Evolutionary conservation across 2,797 vertebrate genomes (phyloP), one percentile per base, ranked within the genome.

Genomic region (Gymnoscopelus microlampas): DNA sequence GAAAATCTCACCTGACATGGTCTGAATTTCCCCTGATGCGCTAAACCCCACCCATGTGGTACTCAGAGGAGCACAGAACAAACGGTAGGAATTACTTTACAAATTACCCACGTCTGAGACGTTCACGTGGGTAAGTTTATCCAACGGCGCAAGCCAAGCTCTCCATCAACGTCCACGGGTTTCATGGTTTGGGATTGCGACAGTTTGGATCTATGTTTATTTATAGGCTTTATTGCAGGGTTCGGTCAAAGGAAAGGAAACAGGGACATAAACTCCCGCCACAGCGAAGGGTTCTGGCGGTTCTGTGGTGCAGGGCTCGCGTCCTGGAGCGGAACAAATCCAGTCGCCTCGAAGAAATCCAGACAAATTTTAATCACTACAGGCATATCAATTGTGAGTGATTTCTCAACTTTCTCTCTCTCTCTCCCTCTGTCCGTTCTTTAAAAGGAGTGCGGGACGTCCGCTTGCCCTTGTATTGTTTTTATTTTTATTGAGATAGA

Each of bases 351-450:
- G 11, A 6, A 14, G 12, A 35, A 24, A 72, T 73, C 69, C 70
- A 68, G 81, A 63, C 65, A n/a, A 65, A 59, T 7, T 65, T 68
- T 81, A 79, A 82, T 88, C 72, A 73, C 56, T 32, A 66, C 68
- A 58, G 71, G 80, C 77, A 76, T 66, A 56, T 83, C 80, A 71
- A 24, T 72, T 72, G 66, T 26, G 4, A 5, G 80, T 73, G 70
- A 83, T 85, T 76, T 61, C 53, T 4, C 81, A 67, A 71, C 76
- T 78, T 81, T 74, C 74, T 68, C 59, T 59, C 68, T 76, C 69
- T 72, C 61, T 10, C 39, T 44, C 35, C 7, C 7, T 39, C 35
- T 39, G 3, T 4, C 32, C 32, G 32, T 35, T 35, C 5, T 35
- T 35, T 5, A 6, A 35, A 5, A 5, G 32, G 32, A 35, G 5